Evolutionary conservation across 2,797 vertebrate species (phyloP).

Genomic region (Chelon auratus): DNA sequence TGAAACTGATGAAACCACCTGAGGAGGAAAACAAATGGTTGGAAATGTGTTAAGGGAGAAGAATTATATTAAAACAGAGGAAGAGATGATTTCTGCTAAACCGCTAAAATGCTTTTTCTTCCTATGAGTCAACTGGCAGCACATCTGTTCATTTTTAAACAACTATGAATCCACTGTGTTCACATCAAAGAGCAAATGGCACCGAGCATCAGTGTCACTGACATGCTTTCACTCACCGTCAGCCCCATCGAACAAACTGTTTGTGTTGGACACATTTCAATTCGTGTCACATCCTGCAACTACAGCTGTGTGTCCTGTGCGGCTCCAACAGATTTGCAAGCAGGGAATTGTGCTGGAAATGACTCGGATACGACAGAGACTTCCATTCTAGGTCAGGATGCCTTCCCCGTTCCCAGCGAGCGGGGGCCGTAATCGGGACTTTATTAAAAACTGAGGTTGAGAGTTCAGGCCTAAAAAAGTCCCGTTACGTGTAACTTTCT

Average conservation of each 20-base stretch:
- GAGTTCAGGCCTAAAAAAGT: constrained; percentile 44
- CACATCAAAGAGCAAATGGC: constrained; percentile 15
- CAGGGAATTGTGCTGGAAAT: constrained; percentile 59
- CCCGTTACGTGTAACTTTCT: constrained; percentile 13
- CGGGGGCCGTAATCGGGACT: constrained; percentile 2
- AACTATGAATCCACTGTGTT: background rate
- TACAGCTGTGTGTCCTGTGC: constrained; percentile 46
- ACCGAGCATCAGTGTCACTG: constrained; percentile 9
- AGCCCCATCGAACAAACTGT: constrained; percentile 23
- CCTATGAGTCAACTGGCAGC: constrained; percentile 12
- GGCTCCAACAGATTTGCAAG: constrained; percentile 31
- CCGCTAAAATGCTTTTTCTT: constrained; percentile 2
- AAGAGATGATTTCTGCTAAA: constrained; percentile 28
- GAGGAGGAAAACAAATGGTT: constrained; percentile 29
- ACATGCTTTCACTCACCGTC: constrained; percentile 31
- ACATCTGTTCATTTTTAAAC: constrained; percentile 2
- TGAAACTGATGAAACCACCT: constrained; percentile 99
- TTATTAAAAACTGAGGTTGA: constrained; percentile 24
- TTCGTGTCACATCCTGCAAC: constrained; percentile 59
- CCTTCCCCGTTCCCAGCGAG: constrained; percentile 15
- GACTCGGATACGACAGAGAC: constrained; percentile 24
- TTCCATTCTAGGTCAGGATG: constrained; percentile 50
- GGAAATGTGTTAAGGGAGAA: constrained; percentile 1
- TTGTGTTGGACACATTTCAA: constrained; percentile 56
- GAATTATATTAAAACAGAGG: constrained; percentile 1